A percentile compares a stretch with the other conserved stretches of the same genome.
These are phyloP conservation scores for Calyptomena viridis DNA, from an alignment of 2,113 vertebrate genomes.

Conservation along the genomic window DNA sequence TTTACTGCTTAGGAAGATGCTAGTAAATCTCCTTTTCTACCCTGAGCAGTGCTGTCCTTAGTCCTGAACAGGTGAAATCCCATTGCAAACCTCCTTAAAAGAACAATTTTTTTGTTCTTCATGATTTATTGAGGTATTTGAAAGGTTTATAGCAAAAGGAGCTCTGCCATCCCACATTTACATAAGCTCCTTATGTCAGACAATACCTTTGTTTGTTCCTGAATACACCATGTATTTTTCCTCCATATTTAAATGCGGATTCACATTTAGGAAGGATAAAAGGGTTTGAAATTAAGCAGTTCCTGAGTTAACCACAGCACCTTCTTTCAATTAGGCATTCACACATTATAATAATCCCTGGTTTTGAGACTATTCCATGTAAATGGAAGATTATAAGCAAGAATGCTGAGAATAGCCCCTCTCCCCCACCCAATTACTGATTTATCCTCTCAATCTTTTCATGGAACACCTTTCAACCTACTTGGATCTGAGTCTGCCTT, in stretches of 20 bases:
- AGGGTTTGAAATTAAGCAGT: neutral
- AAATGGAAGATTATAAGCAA: constrained; percentile 30
- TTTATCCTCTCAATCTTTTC: neutral
- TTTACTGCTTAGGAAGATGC: neutral
- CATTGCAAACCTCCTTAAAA: constrained; percentile 17
- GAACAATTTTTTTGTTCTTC: neutral
- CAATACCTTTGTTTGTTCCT: constrained; percentile 55
- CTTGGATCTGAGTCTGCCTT: neutral
- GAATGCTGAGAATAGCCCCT: neutral
- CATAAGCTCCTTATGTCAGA: constrained; percentile 55
- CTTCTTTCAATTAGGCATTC: constrained; percentile 43
- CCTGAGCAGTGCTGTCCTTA: neutral
- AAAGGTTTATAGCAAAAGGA: constrained; percentile 56
- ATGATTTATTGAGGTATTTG: constrained; percentile 37
- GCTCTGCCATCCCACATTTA: constrained; percentile 22
- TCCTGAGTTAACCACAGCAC: constrained; percentile 26
- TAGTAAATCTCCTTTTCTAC: neutral
- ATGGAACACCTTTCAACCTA: neutral
- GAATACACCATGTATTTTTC: neutral
- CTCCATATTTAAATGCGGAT: constrained; percentile 27
- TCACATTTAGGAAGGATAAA: constrained; percentile 30
- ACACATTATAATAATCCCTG: constrained; percentile 11
- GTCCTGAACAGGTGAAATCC: constrained; percentile 6
- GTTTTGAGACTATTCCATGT: constrained; percentile 27
- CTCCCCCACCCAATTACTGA: neutral